A percentile compares a stretch with the other conserved stretches of the same genome.
Evolutionary conservation across 2,113 vertebrate genomes (phyloP).

Genomic region (Siniperca knerii): DNA sequence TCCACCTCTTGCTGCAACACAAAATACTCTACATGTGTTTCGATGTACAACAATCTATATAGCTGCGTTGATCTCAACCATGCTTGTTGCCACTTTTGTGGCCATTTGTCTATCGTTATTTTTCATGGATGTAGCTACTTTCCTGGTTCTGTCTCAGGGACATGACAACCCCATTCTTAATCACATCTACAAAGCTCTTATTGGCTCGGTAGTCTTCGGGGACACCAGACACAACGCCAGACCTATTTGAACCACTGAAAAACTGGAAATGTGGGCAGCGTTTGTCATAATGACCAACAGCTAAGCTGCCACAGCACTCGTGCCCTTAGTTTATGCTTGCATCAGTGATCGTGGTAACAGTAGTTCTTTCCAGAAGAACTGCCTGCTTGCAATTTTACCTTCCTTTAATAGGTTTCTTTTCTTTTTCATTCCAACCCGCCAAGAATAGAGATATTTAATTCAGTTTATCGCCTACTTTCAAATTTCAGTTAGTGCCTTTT

Average conservation of each 20-base stretch:
- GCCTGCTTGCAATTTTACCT: constrained; percentile 73
- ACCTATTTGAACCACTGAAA: not conserved
- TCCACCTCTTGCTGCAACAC: not conserved
- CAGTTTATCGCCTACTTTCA: constrained; percentile 46
- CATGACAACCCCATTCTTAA: not conserved
- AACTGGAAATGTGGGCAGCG: not conserved
- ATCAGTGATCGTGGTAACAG: not conserved
- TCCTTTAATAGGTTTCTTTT: constrained; percentile 60
- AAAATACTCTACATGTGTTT: not conserved
- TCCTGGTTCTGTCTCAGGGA: not conserved
- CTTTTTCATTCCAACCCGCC: constrained; percentile 68
- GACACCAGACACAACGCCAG: not conserved
- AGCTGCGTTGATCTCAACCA: not conserved
- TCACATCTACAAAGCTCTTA: not conserved
- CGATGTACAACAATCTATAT: not conserved
- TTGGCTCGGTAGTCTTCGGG: not conserved
- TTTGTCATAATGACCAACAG: not conserved
- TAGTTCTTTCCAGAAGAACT: constrained; percentile 58
- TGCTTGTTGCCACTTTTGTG: not conserved
- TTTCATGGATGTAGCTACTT: not conserved
- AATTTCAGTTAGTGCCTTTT: constrained; percentile 74
- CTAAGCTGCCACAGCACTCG: not conserved
- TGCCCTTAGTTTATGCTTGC: not conserved
- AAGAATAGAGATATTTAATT: constrained; percentile 64
- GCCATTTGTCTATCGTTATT: not conserved